These are phyloP conservation scores for Empis livida DNA, from an alignment of 2,888 invertebrate genomes.

Conservation along the genomic window DNA sequence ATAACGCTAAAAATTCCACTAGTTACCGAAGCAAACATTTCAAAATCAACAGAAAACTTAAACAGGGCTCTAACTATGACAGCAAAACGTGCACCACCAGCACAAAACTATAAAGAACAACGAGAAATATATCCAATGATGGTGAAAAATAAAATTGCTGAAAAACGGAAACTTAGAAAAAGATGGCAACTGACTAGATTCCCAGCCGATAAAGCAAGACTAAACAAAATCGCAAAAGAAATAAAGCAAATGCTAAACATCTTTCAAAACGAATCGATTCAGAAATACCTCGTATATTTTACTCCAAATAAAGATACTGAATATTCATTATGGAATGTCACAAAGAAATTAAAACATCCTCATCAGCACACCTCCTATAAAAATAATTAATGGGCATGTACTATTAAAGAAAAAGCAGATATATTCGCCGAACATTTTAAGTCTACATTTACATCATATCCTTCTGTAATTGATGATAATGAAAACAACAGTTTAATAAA, in stretches of 20 bases:
- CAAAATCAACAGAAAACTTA: too few relatives aligned
- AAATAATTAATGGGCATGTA: neutral
- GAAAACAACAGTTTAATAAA: neutral
- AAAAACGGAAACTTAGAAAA: neutral
- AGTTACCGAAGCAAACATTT: too few relatives aligned
- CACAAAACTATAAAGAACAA: neutral
- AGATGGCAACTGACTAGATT: neutral
- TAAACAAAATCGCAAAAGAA: neutral
- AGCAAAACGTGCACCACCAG: neutral
- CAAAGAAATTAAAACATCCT: neutral
- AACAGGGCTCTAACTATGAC: too few relatives aligned
- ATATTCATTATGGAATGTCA: neutral
- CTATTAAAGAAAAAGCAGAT: neutral
- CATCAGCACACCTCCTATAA: neutral
- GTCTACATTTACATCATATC: neutral
- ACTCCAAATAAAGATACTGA: neutral
- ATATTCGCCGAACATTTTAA: neutral
- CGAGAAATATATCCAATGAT: neutral
- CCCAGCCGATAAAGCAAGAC: neutral
- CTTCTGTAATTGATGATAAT: neutral
- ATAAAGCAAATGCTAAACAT: neutral
- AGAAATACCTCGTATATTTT: neutral
- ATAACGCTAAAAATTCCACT: neutral
- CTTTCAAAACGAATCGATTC: neutral
- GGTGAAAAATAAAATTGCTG: neutral